Evolutionary conservation across 2,113 vertebrate genomes (phyloP).

Genomic region (Cryptotis parvus): DNA sequence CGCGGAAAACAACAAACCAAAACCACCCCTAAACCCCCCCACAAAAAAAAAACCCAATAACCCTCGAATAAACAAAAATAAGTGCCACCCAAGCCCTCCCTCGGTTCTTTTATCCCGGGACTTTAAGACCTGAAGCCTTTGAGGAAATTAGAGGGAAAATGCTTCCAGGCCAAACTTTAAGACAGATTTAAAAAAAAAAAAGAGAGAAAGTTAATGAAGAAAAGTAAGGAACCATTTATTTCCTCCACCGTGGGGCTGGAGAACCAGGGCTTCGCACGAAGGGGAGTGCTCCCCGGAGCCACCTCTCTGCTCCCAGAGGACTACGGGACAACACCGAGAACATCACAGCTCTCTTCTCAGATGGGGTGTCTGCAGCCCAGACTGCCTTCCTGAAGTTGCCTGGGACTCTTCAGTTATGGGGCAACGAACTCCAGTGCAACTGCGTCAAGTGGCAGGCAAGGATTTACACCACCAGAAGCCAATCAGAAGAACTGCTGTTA

Average conservation of each 20-base stretch:
- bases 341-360: conserved; percentile 37
- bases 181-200: background rate
- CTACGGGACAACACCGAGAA: background rate
- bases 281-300: background rate
- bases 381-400: conserved; percentile 11
- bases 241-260: background rate
- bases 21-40: background rate
- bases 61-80: conserved; percentile 38
- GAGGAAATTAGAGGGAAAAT: conserved; percentile 76
- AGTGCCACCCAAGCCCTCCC: conserved; percentile 40
- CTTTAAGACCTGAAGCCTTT: conserved; percentile 66
- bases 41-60: background rate
- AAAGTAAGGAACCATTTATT: too few relatives aligned
- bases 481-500: conserved; percentile 29
- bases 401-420: conserved; percentile 57
- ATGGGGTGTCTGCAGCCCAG: conserved; percentile 17
- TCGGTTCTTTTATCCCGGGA: conserved; percentile 62
- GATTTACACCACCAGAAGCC: conserved; percentile 38
- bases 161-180: conserved; percentile 75
- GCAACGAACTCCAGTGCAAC: conserved; percentile 73
- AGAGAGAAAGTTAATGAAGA: too few relatives aligned
- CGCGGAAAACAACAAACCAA: too few relatives aligned
- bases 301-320: background rate
- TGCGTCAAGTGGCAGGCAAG: conserved; percentile 76
- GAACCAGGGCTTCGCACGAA: too few relatives aligned